Evolutionary conservation across 2,888 invertebrate genomes (phyloP), one percentile per base, ranked within the genome.

Genomic region (Drosophila aldrichi): DNA sequence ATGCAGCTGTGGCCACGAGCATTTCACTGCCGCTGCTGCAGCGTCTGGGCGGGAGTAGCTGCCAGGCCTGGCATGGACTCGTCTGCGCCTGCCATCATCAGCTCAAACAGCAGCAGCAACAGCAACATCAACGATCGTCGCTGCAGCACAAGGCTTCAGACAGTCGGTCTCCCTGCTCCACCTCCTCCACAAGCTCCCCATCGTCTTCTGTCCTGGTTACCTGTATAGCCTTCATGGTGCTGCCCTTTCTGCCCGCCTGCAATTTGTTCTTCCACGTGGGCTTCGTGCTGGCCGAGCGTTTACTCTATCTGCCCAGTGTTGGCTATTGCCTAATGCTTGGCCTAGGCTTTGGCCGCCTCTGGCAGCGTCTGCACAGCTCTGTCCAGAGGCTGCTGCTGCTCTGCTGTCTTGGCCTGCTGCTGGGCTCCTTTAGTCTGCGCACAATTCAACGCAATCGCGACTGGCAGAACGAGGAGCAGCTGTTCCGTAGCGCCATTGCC

Each of bases 241-340:
- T 99, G 84, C 98, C 99, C 71, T 99, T 98, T 94, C 94, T 99
- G 91, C 99, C 98, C 77, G 98, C 99, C 77, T 96, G 97, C 88
- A 99, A 99, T 94, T 94, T 98, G 85, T 96, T 99, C 93, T 98
- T 98, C 94, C 98, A 99, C 93, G 99, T 99, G 69, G 99, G 99
- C 60, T 99, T 99, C 93, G 99, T 99, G 82, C 96, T 99, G 62
- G 99, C 99, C 70, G 99, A 99, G 94, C 95, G 99, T 78, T 96
- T 99, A 78, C 94, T 99, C 79, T 99, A 99, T 94, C 95, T 99
- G 93, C 98, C 99, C 58, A 98, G 98, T 94, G 97, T 98, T 90
- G 99, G 98, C 60, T 97, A 96, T 93, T 98, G 98, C 93, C 94
- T 99, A 87, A 94, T 98, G 77, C 94, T 98, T 69, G 98, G 97